Percentiles rank a stretch among this genome's conserved stretches.
Evolutionary conservation across 2,797 vertebrate species (phyloP).

Genomic region (Manis pentadactyla): DNA sequence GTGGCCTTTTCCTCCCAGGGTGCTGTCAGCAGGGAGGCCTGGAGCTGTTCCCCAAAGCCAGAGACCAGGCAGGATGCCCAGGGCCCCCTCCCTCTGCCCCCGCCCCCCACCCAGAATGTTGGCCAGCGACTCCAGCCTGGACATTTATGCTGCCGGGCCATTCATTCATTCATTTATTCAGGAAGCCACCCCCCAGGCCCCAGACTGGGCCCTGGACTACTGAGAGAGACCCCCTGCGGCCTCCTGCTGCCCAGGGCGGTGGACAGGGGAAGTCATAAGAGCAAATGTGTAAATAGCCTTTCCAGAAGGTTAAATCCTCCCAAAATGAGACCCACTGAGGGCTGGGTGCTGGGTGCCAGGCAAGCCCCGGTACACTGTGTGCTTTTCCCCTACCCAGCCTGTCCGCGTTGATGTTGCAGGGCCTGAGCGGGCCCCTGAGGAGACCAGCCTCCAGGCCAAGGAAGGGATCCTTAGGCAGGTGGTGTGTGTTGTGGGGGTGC

Average conservation of each 20-base stretch:
- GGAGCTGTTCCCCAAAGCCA: not conserved
- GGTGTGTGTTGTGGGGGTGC: not conserved
- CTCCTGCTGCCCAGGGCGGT: not conserved
- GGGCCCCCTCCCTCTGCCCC: not conserved
- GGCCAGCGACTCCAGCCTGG: not conserved
- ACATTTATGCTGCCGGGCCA: not conserved
- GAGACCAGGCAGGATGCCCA: fast-evolving
- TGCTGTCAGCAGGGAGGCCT: not conserved
- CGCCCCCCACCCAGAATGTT: no score
- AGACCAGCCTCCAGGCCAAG: not conserved
- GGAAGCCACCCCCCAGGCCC: not conserved
- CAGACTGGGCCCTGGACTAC: not conserved
- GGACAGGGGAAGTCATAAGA: not conserved
- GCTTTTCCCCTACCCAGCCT: not conserved
- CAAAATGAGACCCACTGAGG: no score
- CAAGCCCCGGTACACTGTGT: not conserved
- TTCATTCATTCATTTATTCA: not conserved
- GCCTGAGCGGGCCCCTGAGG: not conserved
- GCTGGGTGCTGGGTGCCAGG: not conserved
- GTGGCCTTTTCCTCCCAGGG: not conserved
- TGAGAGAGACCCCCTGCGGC: not conserved
- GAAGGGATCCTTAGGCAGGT: no score
- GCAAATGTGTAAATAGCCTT: not conserved
- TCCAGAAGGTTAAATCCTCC: no score
- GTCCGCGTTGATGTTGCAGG: no score